Base-by-base conservation (phyloP, 2,113 vertebrate species). In the Orthonyx spaldingii region DNA sequence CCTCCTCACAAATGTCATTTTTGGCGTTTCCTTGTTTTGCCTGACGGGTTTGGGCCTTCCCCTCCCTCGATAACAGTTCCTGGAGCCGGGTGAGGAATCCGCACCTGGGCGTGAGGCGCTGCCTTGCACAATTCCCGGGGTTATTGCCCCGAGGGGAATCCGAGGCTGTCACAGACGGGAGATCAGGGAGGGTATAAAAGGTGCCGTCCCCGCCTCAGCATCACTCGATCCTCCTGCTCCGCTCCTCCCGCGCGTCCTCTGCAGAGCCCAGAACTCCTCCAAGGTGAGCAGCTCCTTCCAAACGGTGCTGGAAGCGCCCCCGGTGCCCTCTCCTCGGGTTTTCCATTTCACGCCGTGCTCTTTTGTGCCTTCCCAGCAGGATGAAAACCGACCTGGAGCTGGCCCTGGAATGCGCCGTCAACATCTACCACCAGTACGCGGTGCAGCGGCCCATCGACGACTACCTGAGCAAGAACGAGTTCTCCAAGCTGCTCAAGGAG, bases 251-350 rank as follows among this genome's bases (percentile, higher is more conserved):
- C 0, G 15, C 6, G 1, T 9, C 1, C 4, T 1, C 69, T 1
- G 9, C 75, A 53, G 77, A 81, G 46, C 77, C 56, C 92, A 28
- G 7, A 9, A 5, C 56, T 8, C 5, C 50, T 71, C 15, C 0
- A 0, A 13, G 93, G 93, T 94, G 24, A 90, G 96, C 11, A 10
- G 53, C 5, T 42, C 41, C 39, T 50, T 7, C 35, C 26, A 10
- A 16, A 4, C 0, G 10, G 32, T 13, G 42, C 42, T n/a, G 30
- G 57, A 72, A 22, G 27, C 2, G 20, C 24, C 70, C 11, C 8
- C 0, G 1, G 26, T 7, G 1, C 26, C 28, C 26, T 1, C 16
- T 37, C 27, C 46, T 13, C 13, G 0, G 3, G 3, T 4, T 4
- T 12, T 4, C 12, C 7, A 0, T 69, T n/a, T 50, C 11, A 42